Evolutionary conservation across 2,113 vertebrate species (phyloP).

Genomic region (Ondatra zibethicus): DNA sequence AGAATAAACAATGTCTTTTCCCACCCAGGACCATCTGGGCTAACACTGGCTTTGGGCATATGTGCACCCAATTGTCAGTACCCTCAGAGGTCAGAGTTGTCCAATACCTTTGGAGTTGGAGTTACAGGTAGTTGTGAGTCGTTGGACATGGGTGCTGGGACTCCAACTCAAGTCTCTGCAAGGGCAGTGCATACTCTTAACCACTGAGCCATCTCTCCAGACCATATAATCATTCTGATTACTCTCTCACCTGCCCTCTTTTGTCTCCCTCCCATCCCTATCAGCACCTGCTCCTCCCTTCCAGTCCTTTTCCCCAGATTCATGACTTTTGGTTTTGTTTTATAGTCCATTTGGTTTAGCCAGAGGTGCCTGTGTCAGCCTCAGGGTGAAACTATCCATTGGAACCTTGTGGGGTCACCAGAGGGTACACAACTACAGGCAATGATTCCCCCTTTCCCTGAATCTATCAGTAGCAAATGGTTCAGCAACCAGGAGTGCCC

Average conservation of each 20-base stretch:
- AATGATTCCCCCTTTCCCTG: neutral
- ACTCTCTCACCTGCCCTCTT: neutral
- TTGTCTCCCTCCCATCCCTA: neutral
- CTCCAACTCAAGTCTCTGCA: neutral
- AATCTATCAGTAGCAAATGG: neutral
- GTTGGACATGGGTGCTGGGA: neutral
- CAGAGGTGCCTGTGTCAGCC: neutral
- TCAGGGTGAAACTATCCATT: neutral
- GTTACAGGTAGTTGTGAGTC: neutral
- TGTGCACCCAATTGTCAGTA: neutral
- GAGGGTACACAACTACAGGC: neutral
- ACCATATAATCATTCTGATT: neutral
- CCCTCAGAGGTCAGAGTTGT: neutral
- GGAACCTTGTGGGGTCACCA: neutral
- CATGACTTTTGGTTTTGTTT: neutral
- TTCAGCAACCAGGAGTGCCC: neutral
- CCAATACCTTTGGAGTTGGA: neutral
- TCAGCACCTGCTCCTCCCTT: neutral
- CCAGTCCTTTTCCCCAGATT: neutral
- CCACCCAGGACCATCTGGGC: neutral
- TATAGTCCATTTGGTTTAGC: neutral
- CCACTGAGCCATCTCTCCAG: neutral
- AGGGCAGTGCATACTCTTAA: neutral
- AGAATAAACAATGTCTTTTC: neutral
- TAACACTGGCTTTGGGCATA: neutral